phyloP scores from a whole-genome alignment of 2,888 invertebrate species.

The Chymomyza amoena region DNA sequence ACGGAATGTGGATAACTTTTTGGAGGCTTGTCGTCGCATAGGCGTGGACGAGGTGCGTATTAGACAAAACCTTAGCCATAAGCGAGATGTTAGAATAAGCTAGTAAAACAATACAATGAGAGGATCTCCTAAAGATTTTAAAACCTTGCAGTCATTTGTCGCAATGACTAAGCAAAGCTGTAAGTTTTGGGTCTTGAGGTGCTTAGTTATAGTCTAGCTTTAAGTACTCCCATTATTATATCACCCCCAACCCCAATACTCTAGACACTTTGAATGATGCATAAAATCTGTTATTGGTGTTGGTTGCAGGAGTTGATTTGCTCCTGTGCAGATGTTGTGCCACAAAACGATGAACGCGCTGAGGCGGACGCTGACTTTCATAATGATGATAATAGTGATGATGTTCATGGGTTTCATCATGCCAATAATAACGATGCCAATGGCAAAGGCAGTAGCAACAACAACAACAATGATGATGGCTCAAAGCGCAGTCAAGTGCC shows the following conservation, averaged over 20 bases:
- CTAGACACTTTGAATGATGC: slow-evolving; percentile 56
- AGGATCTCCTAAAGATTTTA: not conserved
- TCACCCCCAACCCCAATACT: slow-evolving; percentile 12
- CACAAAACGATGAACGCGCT: slow-evolving; percentile 68
- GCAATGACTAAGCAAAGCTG: no score
- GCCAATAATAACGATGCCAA: slow-evolving; percentile 52
- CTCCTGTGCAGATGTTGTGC: slow-evolving; percentile 82
- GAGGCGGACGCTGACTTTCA: not conserved
- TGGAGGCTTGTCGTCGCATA: slow-evolving; percentile 95
- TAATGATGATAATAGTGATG: slow-evolving; percentile 67
- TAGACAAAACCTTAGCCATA: slow-evolving; percentile 33
- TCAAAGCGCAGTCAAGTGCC: slow-evolving; percentile 52
- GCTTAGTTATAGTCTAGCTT: slow-evolving; percentile 31
- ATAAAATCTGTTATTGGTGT: slow-evolving; percentile 80
- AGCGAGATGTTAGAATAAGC: not conserved
- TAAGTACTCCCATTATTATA: slow-evolving; percentile 30
- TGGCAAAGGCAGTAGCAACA: slow-evolving; percentile 21
- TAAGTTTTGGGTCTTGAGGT: not conserved
- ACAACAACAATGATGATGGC: slow-evolving; percentile 35
- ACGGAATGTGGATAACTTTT: slow-evolving; percentile 96
- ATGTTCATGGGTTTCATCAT: slow-evolving; percentile 70
- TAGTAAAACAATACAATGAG: not conserved
- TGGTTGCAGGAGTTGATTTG: slow-evolving; percentile 85
- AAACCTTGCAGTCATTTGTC: no score
- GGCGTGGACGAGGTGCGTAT: slow-evolving; percentile 94